Conservation (phyloP, 1,140 invertebrate genomes). For the Rhopalosiphum maidis region DNA sequence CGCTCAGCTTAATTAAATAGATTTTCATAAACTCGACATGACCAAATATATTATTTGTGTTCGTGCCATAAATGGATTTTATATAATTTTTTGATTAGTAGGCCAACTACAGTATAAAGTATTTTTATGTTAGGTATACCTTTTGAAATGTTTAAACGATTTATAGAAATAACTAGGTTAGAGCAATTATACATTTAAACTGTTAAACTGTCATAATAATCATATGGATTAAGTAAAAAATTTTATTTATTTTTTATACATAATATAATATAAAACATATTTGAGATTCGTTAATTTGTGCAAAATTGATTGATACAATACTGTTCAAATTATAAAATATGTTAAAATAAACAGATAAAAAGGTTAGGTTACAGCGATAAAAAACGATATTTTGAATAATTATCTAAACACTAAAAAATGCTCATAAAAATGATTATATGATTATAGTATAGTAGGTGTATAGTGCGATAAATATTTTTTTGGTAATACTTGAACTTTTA, state of each 20-base stretch:
- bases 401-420: background rate
- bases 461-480: constrained; percentile 6
- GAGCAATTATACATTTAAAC: background rate
- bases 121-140: background rate
- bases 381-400: constrained; percentile 16
- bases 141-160: background rate
- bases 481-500: constrained; percentile 20
- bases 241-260: background rate
- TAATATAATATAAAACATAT: background rate
- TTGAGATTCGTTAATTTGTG: background rate
- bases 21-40: background rate
- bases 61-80: constrained; percentile 33
- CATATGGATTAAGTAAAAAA: background rate
- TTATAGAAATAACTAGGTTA: background rate
- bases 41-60: constrained; percentile 25
- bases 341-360: background rate
- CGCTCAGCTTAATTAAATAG: background rate
- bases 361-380: constrained; percentile 22
- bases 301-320: background rate
- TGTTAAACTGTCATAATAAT: background rate
- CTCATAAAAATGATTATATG: constrained; percentile 4
- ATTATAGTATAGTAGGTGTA: background rate
- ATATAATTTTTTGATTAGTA: background rate
- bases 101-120: background rate
- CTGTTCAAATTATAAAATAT: constrained; percentile 11